Conservation (phyloP, 64 coral and sea anemone species). For the Pocillopora verrucosa region DNA sequence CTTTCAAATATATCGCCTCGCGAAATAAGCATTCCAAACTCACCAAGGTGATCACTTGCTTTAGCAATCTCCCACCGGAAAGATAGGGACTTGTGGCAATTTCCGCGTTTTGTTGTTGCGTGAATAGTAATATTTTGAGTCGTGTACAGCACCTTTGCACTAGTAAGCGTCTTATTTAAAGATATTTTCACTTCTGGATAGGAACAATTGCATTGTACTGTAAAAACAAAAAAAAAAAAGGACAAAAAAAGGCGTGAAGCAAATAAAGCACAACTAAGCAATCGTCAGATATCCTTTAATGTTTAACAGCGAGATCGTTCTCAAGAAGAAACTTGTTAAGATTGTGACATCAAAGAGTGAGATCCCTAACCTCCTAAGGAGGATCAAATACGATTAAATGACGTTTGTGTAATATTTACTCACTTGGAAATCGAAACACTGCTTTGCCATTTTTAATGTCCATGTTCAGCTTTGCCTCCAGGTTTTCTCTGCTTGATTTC, state of each 20-base stretch:
- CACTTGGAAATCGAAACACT: neutral
- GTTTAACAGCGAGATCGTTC: too few species aligned
- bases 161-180: neutral
- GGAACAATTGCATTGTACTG: neutral
- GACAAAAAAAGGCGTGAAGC: neutral
- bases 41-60: neutral
- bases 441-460: neutral
- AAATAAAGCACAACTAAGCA: too few species aligned
- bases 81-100: neutral
- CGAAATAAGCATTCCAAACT: neutral
- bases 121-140: neutral
- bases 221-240: neutral
- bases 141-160: neutral
- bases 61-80: neutral
- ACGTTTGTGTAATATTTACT: neutral
- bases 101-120: neutral
- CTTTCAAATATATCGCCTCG: neutral
- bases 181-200: neutral
- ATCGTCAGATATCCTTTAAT: too few species aligned
- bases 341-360: neutral
- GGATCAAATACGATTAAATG: too few species aligned
- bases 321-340: neutral
- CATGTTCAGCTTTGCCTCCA: neutral
- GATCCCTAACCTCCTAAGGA: neutral
- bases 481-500: neutral